A percentile compares a stretch with the other conserved stretches of the same genome.
Evolutionary conservation across 2,888 invertebrate species (phyloP).

Genomic region (Eupithecia dodoneata): DNA sequence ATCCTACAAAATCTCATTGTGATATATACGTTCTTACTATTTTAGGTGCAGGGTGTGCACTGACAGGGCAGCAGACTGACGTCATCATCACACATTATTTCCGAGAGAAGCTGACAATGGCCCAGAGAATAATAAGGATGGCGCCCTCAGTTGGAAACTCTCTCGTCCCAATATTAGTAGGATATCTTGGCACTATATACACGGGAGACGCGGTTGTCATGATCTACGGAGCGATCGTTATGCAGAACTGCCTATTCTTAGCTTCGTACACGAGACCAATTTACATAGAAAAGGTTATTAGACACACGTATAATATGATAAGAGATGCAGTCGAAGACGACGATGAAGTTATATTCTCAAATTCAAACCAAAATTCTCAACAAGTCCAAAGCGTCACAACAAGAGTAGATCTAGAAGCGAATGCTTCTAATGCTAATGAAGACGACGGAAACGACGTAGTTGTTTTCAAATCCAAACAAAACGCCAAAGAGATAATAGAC

Average conservation of each 20-base stretch:
- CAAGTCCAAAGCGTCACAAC: constrained; percentile 34
- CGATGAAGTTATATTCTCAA: constrained; percentile 84
- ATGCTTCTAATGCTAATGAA: constrained; percentile 54
- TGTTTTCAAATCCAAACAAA: constrained; percentile 70
- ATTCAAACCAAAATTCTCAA: constrained; percentile 54
- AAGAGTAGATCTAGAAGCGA: constrained; percentile 37
- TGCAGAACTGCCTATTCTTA: constrained; percentile 83
- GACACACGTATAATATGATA: constrained; percentile 76
- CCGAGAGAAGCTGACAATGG: constrained; percentile 79
- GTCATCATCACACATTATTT: constrained; percentile 85
- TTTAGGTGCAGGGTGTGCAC: constrained; percentile 84
- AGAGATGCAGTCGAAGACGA: constrained; percentile 78
- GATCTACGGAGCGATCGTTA: constrained; percentile 83
- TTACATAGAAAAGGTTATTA: constrained; percentile 79
- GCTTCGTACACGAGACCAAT: constrained; percentile 82
- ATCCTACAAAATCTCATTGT: constrained; percentile 4
- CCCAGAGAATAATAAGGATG: constrained; percentile 80
- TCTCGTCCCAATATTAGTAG: constrained; percentile 78
- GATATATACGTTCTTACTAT: neutral
- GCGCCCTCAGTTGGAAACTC: constrained; percentile 82
- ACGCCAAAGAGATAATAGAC: constrained; percentile 73
- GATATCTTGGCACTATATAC: constrained; percentile 74
- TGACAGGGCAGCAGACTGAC: constrained; percentile 84
- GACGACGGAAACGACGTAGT: constrained; percentile 74
- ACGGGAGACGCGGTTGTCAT: constrained; percentile 76